Evolutionary conservation across 2,888 invertebrate species (phyloP), one percentile per base, ranked within the genome.

Genomic region (Unio pictorum): DNA sequence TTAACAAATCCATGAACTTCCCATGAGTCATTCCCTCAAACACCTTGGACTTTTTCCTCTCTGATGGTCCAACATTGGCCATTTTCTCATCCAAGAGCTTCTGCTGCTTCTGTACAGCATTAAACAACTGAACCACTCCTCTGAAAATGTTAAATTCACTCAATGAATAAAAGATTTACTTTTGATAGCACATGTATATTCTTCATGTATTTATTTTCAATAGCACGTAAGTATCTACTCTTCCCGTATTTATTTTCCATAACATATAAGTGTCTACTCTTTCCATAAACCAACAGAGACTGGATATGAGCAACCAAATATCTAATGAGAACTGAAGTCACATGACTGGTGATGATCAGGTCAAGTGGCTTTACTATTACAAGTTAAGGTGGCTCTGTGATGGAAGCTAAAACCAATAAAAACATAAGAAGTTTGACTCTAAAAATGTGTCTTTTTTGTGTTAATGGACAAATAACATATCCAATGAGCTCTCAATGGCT

Each of bases 111-210:
- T 93, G 93, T 0, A 97, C 96, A 55, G 96, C 95, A 92, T 97
- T 97, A 85, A 97, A 97, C 75, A 97, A 91, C 87, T 97, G 96
- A 0, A 97, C 96, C 0, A 97, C 96, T 85, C 97, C 97, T 89
- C 95, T 95, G 80, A 15, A 70, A 70, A 20, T 45, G 6, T 45
- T 45, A 1, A 45, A 45, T 8, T 20, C 20, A 18, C n/a, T 65
- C 18, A 1, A 1, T 61, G 62, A 15, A 30, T 54, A 68, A n/a
- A 28, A 17, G 7, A 30, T 55, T 34, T 64, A 54, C 11, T 64
- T 28, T 60, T 23, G 64, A 58, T n/a, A 34, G 45, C 2, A 55
- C 15, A 55, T 58, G 55, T 23, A 23, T 23, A 23, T 23, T 23
- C 23, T 30, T 30, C 30, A 23, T 23, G 23, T 23, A 30, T 55